Base-by-base conservation (phyloP, 2,113 vertebrate species). In the Vicugna pacos region DNA sequence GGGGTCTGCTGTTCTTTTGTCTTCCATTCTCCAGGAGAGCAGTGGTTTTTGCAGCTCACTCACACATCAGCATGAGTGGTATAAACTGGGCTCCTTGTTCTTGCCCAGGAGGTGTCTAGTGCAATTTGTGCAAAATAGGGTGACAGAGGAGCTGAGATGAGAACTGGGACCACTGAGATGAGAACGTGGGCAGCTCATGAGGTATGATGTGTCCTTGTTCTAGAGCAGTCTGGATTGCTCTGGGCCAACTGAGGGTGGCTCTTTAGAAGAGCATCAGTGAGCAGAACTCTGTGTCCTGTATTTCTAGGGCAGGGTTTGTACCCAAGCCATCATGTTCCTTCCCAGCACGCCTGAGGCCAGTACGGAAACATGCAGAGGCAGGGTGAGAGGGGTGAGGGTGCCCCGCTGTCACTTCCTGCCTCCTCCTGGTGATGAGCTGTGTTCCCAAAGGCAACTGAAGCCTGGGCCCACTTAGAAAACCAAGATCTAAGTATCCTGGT, bases 371-470 rank as follows among this genome's bases (percentile, higher is more conserved):
- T 2, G 32, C 62, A 52, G 62, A 86, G 82, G 16, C 17, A 4
- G n/a, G 8, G 38, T 17, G 1, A 32, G 19, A 2, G 6, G 24
- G 9, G 30, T 8, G 5, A 6, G 48, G 28, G 6, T 17, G 30
- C 26, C 76, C 35, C 14, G 1, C 8, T 9, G 32, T 56, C 56
- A n/a, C n/a, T 38, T 75, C 56, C 46, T 32, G 10, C 52, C 32
- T 79, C 52, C n/a, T 91, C 62, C 42, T 69, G 26, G 22, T 69
- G 82, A 58, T 38, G 26, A 28, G 38, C 22, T 28, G 20, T 82
- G 13, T 35, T 85, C 72, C 30, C 2, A 30, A 30, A 56, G 58
- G 86, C 77, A 89, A 14, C 2, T 14, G 12, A 79, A 64, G 82
- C 70, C n/a, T 50, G 32, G 30, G n/a, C 22, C 64, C 20, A 8